Evolutionary conservation across 1,140 invertebrate species (phyloP).

Genomic region (Homalodisca vitripennis): DNA sequence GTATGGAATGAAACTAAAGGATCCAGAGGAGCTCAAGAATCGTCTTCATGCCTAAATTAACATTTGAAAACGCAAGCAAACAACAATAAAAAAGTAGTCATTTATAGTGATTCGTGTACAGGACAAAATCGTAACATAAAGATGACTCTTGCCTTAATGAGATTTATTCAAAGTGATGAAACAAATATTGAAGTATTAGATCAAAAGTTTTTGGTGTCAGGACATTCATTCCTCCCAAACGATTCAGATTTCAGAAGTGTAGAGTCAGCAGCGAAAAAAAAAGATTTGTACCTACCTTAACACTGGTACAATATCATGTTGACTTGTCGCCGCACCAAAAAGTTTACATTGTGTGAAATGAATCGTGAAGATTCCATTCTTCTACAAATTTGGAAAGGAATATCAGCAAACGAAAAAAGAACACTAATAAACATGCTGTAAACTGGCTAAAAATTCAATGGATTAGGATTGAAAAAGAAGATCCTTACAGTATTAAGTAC

Average conservation of each 20-base stretch:
- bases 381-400: conserved; percentile 25
- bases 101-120: too few relatives aligned
- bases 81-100: too few relatives aligned
- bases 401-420: conserved; percentile 33
- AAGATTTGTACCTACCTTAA: too few relatives aligned
- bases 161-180: too few relatives aligned
- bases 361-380: conserved; percentile 25
- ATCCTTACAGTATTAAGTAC: conserved; percentile 23
- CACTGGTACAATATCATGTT: too few relatives aligned
- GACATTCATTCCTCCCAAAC: too few relatives aligned
- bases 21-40: neutral
- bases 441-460: conserved; percentile 32
- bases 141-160: too few relatives aligned
- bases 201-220: too few relatives aligned
- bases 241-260: conserved; percentile 9
- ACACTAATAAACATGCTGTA: conserved; percentile 24
- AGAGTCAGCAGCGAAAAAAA: too few relatives aligned
- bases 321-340: conserved; percentile 33
- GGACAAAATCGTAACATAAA: too few relatives aligned
- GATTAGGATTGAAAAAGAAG: conserved; percentile 29
- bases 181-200: too few relatives aligned
- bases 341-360: conserved; percentile 27
- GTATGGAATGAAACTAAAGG: conserved; percentile 31
- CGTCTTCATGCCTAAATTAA: neutral
- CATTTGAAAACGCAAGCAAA: conserved; percentile 30